Conservation (phyloP, 2,888 invertebrate species). For the Bombylius major region DNA sequence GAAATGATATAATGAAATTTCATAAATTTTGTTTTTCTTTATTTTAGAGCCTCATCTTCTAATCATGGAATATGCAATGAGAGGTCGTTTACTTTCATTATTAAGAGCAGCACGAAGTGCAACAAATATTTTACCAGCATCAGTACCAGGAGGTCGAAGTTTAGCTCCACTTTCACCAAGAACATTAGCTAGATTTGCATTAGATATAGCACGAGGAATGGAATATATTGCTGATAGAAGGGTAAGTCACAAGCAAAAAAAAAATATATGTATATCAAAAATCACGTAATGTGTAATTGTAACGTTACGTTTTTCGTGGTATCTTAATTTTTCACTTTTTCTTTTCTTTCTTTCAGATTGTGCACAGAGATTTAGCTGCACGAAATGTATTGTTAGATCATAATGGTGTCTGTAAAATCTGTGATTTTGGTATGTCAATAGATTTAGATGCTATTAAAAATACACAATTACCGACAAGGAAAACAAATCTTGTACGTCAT, state of each 20-base stretch:
- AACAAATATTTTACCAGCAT: conserved; percentile 38
- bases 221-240: conserved; percentile 69
- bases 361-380: conserved; percentile 73
- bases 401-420: conserved; percentile 77
- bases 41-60: conserved; percentile 67
- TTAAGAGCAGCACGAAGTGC: conserved; percentile 45
- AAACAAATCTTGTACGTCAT: conserved; percentile 23
- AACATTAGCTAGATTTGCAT: conserved; percentile 65
- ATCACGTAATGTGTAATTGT: no score
- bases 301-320: no score
- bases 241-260: conserved; percentile 38
- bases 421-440: conserved; percentile 78
- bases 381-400: conserved; percentile 72
- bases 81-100: conserved; percentile 65
- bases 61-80: conserved; percentile 78
- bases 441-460: conserved; percentile 38
- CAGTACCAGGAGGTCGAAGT: conserved; percentile 33
- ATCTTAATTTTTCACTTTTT: background rate
- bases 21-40: conserved; percentile 1
- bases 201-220: conserved; percentile 76
- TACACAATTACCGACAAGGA: conserved; percentile 18
- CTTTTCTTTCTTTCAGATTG: conserved; percentile 46
- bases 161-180: conserved; percentile 38
- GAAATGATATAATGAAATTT: background rate
- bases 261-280: background rate